phyloP scores from a whole-genome alignment of 53 echinoderm and acorn worm genomes.

The Antedon mediterranea region DNA sequence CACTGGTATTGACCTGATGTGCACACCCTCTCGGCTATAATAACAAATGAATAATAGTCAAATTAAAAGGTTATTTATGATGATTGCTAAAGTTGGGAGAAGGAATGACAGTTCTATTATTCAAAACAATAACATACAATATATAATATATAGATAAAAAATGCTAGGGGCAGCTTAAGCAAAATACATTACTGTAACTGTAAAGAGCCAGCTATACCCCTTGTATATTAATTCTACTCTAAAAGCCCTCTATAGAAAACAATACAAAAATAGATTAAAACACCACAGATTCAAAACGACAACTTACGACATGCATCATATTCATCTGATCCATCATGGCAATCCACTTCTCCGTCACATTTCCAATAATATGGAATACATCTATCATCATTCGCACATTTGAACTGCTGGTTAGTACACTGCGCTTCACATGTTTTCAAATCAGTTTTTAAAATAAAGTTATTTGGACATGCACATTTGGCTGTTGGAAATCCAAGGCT shows the following conservation, averaged over 20 bases:
- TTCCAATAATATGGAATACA: slow-evolving; percentile 75
- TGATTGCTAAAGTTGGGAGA: no score
- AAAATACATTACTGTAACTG: no score
- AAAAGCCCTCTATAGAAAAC: no score
- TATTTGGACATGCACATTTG: slow-evolving; percentile 71
- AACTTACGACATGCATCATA: slow-evolving; percentile 47
- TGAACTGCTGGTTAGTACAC: slow-evolving; percentile 38
- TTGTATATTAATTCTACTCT: no score
- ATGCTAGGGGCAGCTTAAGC: no score
- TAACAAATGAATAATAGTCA: neutral
- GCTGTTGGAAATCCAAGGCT: slow-evolving; percentile 8
- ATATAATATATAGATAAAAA: no score
- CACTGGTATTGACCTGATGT: slow-evolving; percentile 37
- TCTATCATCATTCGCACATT: slow-evolving; percentile 36
- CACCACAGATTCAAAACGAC: no score
- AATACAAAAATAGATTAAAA: no score
- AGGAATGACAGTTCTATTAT: no score
- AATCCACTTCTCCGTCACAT: slow-evolving; percentile 62
- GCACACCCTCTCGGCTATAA: slow-evolving; percentile 23
- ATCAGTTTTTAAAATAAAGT: slow-evolving; percentile 20
- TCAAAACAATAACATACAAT: no score
- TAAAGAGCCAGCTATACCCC: no score
- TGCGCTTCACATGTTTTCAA: slow-evolving; percentile 21
- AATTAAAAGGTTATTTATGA: no score
- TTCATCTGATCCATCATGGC: slow-evolving; percentile 69